Base-by-base conservation (phyloP, 2,797 vertebrate species). In the Orestias chungarensis region DNA sequence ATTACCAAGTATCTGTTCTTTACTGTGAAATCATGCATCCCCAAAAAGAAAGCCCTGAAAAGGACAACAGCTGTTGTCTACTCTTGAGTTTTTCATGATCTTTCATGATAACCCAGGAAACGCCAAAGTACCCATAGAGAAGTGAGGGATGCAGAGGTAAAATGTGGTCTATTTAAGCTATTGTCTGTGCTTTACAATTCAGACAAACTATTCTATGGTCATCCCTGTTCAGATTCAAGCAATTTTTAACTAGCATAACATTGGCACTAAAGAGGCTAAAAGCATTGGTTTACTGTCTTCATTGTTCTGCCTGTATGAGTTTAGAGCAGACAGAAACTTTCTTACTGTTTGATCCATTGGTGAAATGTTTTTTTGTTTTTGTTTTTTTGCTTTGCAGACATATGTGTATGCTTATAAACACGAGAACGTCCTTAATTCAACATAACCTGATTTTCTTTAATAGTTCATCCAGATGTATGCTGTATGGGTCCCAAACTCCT, bases 381-480 rank as follows among this genome's bases (percentile, higher is more conserved):
- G 27, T 27, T 1, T 8, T 25, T 20, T 2, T 7, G 18, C 15
- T 55, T 12, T 59, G 55, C 23, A 35, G 31, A 61, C 69, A 71
- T 64, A 49, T 68, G 35, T 78, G 47, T 23, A 38, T 66, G 55
- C 40, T 62, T 46, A 49, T 66, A 42, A 46, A 38, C 29, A 65
- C 57, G 44, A 35, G 52, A 5, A 25, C 25, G 9, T n/a, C 7
- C 25, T 40, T 52, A 47, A 23, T 54, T 78, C 74, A 57, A 64
- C 55, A 40, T 65, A 74, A 64, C 49, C 35, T 38, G 3, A 14
- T 69, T 66, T 25, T 74, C 72, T n/a, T 64, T 55, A 61, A 23
- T 46, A 52, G 67, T 78, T 76, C 75, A 76, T 77, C 64, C 40
- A 71, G 49, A 79, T 54, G 40, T 70, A 43, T 69, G 62, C 57